Base-by-base conservation (phyloP, 2,888 invertebrate species). In the Habrosyne pyritoides region DNA sequence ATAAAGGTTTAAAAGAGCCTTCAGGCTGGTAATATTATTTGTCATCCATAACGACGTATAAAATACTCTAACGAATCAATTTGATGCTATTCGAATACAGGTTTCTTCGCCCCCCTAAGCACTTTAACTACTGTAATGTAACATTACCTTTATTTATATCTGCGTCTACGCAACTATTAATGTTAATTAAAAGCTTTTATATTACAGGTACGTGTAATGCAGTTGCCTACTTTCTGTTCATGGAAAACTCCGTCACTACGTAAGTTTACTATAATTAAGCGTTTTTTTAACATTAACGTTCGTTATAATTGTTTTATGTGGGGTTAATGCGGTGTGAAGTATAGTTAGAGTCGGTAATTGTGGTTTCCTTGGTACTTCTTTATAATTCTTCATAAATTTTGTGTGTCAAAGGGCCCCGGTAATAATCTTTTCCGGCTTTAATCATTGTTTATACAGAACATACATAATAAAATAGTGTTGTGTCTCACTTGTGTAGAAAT, bases 281-380 rank as follows among this genome's bases (percentile, higher is more conserved):
- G 28, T 50, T 48, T 49, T 54, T 48, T 36, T n/a, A 22, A 54
- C 54, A 49, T 49, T 54, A 49, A 54, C 48, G 49, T 10, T 21
- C 48, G 47, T 48, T 36, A 49, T 54, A 54, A 49, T 48, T 54
- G 49, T 50, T 49, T 21, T 36, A 47, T 49, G 22, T 21, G 48
- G 36, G 54, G 54, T 54, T 54, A 54, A 54, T 54, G 49, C 33
- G 10, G 49, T 54, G 33, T 54, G 54, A 54, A 54, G 48, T 54
- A 48, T 48, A 14, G 54, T 54, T 54, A 54, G 50, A 50, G 50
- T 10, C 28, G 50, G 28, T 50, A 28, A 50, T 50, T 50, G 28
- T 50, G 50, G 28, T 22, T 50, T 28, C 30, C 50, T 50, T 21
- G n/a, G 50, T 30, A 50, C 28, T 28, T 50, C 24, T 42, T 50